phyloP scores from a whole-genome alignment of 2,113 vertebrate species.

The Otolemur garnettii region DNA sequence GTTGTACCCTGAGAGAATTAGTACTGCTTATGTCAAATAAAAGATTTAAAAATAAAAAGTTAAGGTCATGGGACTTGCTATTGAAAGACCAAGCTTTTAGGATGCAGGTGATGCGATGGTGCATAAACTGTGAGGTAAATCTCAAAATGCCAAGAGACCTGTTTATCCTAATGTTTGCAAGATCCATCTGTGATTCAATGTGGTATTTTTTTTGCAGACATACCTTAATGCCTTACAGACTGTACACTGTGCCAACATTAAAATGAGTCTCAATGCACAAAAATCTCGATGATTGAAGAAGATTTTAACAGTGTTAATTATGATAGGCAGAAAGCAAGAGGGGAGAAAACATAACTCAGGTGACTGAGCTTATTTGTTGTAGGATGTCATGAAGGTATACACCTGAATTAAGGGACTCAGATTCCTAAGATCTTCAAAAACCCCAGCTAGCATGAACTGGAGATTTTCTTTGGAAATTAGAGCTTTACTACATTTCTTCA shows the following conservation, averaged over 20 bases:
- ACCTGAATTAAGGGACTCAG: not conserved
- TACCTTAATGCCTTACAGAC: not conserved
- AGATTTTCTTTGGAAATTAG: constrained; percentile 31
- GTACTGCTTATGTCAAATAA: not conserved
- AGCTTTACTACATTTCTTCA: not conserved
- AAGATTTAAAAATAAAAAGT: constrained; percentile 48
- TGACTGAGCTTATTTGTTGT: not conserved
- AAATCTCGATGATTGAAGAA: not conserved
- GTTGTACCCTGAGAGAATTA: not conserved
- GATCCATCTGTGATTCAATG: not conserved
- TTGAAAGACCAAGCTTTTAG: not conserved
- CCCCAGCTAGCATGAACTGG: not conserved
- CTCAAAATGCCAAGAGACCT: constrained; percentile 40
- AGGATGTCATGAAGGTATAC: not conserved
- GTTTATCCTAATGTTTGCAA: not conserved
- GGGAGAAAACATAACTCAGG: not conserved
- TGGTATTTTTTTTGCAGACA: not conserved
- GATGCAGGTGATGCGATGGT: not conserved
- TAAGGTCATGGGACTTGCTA: not conserved
- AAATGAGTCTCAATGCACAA: constrained; percentile 12
- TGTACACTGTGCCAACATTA: not conserved
- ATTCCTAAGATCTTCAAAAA: not conserved
- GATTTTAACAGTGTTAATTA: not conserved
- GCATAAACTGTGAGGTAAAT: not conserved
- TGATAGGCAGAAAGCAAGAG: not conserved